A percentile compares a stretch with the other conserved stretches of the same genome.
These are phyloP conservation scores for Chymomyza fuscimana DNA, from an alignment of 2,888 invertebrate species.

Conservation along the genomic window DNA sequence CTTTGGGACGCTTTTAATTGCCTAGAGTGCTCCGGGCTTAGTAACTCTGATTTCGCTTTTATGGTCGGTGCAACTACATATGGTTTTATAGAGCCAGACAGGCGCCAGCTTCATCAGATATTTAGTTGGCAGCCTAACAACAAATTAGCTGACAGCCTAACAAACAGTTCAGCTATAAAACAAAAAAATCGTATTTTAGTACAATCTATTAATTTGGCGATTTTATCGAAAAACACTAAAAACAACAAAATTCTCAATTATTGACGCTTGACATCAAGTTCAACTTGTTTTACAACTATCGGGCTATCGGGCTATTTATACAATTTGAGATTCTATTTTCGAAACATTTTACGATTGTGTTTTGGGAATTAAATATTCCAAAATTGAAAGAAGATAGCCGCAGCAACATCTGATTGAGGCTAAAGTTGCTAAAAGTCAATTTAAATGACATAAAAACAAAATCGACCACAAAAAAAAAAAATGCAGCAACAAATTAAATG, in stretches of 20 bases:
- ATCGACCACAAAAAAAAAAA: background rate
- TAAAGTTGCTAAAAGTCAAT: constrained; percentile 62
- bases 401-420: background rate
- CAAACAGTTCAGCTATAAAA: background rate
- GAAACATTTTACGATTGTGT: background rate
- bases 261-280: background rate
- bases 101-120: constrained; percentile 42
- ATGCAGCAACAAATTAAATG: constrained; percentile 15
- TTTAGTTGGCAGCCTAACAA: background rate
- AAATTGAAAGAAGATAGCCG: background rate
- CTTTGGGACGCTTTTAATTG: constrained; percentile 65
- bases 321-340: background rate
- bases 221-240: background rate
- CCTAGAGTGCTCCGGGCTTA: constrained; percentile 16
- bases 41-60: constrained; percentile 31
- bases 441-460: constrained; percentile 65
- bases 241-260: background rate
- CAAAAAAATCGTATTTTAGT: background rate
- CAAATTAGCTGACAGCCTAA: background rate
- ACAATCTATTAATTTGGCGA: background rate
- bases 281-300: background rate
- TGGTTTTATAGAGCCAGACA: constrained; percentile 48
- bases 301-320: background rate
- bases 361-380: constrained; percentile 1
- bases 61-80: constrained; percentile 47